phyloP scores from a whole-genome alignment of 1,140 invertebrate species.

The Lepidurus arcticus region DNA sequence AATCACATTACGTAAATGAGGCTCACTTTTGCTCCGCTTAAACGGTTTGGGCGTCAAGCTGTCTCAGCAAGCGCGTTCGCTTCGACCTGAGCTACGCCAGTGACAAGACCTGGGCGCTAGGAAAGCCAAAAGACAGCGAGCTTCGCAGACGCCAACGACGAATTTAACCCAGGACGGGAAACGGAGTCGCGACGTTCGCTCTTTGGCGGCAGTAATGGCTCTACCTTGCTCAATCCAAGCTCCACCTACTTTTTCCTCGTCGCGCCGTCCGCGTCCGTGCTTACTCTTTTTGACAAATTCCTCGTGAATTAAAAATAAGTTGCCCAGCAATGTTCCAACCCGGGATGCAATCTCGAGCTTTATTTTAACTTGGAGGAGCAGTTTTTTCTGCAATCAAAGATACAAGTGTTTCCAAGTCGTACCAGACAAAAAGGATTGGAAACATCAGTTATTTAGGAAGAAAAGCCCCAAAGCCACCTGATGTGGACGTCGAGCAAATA shows the following conservation, averaged over 20 bases:
- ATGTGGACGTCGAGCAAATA: no score
- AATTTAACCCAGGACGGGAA: neutral
- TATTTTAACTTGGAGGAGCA: neutral
- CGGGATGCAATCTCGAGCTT: neutral
- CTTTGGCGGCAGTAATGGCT: slow-evolving; percentile 3
- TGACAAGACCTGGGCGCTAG: neutral
- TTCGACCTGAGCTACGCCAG: neutral
- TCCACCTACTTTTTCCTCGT: neutral
- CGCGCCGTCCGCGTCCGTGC: neutral
- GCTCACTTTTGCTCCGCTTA: neutral
- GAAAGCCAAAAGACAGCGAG: neutral
- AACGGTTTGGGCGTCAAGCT: slow-evolving; percentile 1
- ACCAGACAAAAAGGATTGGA: no score
- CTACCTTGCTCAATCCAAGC: neutral
- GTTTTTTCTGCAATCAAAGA: neutral
- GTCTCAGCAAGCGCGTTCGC: neutral
- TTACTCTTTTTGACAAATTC: neutral
- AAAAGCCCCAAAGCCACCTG: no score
- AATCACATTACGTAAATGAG: neutral
- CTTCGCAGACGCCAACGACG: slow-evolving; percentile 16
- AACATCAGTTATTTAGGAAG: no score
- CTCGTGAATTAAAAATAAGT: slow-evolving; percentile 1
- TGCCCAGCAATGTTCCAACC: neutral
- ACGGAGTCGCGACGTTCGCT: neutral
- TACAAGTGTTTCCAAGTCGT: no score